Conservation (phyloP, 2,113 vertebrate genomes). For the Pipra filicauda region DNA sequence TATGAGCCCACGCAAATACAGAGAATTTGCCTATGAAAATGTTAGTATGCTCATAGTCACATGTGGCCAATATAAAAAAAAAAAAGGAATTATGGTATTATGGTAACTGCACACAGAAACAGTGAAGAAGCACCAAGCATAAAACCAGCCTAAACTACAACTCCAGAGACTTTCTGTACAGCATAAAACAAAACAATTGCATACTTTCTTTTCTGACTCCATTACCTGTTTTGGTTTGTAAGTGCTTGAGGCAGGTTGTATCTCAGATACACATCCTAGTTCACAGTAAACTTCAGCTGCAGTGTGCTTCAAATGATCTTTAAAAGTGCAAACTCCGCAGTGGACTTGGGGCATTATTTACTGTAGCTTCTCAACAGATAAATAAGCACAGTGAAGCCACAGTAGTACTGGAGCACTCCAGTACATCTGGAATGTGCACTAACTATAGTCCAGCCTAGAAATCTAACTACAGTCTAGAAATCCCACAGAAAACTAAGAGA, state of each 20-base stretch:
- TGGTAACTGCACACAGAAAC: background rate
- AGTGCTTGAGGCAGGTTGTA: background rate
- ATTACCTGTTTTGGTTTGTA: background rate
- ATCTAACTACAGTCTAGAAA: background rate
- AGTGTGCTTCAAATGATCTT: background rate
- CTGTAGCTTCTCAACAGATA: background rate
- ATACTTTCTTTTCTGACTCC: background rate
- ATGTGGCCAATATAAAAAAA: background rate
- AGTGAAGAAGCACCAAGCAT: background rate
- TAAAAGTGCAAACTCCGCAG: background rate
- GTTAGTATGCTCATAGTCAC: background rate
- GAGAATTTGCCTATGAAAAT: rapidly evolving
- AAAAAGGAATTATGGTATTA: background rate
- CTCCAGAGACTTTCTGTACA: background rate
- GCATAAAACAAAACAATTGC: background rate
- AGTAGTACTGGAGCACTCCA: background rate
- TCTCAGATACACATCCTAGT: background rate
- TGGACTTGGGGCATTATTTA: background rate
- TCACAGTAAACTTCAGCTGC: background rate
- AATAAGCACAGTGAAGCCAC: background rate
- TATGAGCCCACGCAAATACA: background rate
- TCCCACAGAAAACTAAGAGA: background rate
- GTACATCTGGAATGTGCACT: background rate
- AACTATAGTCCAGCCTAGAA: background rate
- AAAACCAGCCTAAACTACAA: background rate